Conservation (phyloP, 2,797 vertebrate species). For the Thalassophryne amazonica region DNA sequence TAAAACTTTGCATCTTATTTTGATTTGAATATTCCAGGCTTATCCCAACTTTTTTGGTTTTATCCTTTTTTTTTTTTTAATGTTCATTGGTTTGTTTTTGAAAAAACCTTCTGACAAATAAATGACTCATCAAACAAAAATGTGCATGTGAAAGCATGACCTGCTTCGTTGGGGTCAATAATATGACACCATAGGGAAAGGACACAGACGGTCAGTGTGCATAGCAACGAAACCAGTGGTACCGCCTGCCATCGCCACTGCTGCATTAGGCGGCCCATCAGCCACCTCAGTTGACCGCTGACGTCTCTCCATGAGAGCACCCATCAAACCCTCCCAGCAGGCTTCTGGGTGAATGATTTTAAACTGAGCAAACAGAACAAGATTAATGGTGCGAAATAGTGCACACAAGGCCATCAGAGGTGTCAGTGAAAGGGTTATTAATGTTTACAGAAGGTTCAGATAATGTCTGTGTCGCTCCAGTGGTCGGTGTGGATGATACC, state of each 20-base stretch:
- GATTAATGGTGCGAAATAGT: slow-evolving; percentile 71
- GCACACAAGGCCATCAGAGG: slow-evolving; percentile 35
- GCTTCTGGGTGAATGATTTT: slow-evolving; percentile 67
- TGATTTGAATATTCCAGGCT: too few relatives aligned
- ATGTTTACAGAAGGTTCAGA: slow-evolving; percentile 30
- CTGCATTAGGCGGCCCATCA: slow-evolving; percentile 38
- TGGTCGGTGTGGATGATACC: not conserved
- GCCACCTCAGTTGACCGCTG: slow-evolving; percentile 21
- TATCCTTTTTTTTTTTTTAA: too few relatives aligned
- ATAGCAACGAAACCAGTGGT: slow-evolving; percentile 10
- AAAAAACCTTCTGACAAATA: too few relatives aligned
- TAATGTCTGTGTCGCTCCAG: slow-evolving; percentile 6
- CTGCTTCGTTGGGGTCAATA: too few relatives aligned
- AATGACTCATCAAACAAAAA: too few relatives aligned
- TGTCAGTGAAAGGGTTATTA: slow-evolving; percentile 54
- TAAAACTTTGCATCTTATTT: too few relatives aligned
- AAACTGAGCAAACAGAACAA: slow-evolving; percentile 70
- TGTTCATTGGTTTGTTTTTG: too few relatives aligned
- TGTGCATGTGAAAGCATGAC: too few relatives aligned
- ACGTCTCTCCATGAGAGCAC: slow-evolving; percentile 39
- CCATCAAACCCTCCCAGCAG: slow-evolving; percentile 68
- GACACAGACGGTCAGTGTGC: not conserved
- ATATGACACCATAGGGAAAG: not conserved
- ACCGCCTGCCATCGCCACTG: slow-evolving; percentile 11
- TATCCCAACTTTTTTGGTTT: too few relatives aligned